phyloP scores from a whole-genome alignment of 2,888 invertebrate species.

The Protodeltote pygarga region DNA sequence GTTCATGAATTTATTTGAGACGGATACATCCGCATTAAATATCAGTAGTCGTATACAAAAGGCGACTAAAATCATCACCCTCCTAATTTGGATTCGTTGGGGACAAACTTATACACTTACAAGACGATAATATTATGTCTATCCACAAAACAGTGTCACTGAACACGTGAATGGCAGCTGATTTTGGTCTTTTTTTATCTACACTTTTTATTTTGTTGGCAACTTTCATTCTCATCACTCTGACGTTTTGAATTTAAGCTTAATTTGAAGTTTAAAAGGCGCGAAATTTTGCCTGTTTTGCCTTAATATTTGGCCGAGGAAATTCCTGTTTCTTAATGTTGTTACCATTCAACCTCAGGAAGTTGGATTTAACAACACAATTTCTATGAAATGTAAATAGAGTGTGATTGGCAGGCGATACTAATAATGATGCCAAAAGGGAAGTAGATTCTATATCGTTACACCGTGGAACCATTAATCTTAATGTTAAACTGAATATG shows the following conservation, averaged over 20 bases:
- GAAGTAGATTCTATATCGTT: constrained; percentile 4
- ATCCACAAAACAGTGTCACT: constrained; percentile 4
- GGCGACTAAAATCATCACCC: neutral
- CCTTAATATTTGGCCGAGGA: constrained; percentile 9
- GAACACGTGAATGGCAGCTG: constrained; percentile 28
- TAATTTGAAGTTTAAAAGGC: too few species aligned
- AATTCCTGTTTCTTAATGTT: neutral
- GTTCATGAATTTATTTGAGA: too few species aligned
- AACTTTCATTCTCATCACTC: constrained; percentile 14
- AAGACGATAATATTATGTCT: constrained; percentile 8
- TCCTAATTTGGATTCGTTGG: constrained; percentile 1
- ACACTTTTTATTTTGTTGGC: constrained; percentile 22
- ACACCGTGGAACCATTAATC: constrained; percentile 10
- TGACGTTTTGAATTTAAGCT: too few species aligned
- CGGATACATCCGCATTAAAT: neutral
- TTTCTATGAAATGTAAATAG: constrained; percentile 15
- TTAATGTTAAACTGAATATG: neutral
- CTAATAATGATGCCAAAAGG: constrained; percentile 12
- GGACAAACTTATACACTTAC: constrained; percentile 2
- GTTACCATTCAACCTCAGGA: too few species aligned
- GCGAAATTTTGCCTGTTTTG: neutral
- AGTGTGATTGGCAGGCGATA: constrained; percentile 14
- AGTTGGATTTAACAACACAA: too few species aligned
- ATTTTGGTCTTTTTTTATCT: constrained; percentile 5
- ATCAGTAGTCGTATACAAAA: neutral